These are phyloP conservation scores for Tridacna crocea DNA, from an alignment of 2,888 invertebrate species.

Conservation along the genomic window DNA sequence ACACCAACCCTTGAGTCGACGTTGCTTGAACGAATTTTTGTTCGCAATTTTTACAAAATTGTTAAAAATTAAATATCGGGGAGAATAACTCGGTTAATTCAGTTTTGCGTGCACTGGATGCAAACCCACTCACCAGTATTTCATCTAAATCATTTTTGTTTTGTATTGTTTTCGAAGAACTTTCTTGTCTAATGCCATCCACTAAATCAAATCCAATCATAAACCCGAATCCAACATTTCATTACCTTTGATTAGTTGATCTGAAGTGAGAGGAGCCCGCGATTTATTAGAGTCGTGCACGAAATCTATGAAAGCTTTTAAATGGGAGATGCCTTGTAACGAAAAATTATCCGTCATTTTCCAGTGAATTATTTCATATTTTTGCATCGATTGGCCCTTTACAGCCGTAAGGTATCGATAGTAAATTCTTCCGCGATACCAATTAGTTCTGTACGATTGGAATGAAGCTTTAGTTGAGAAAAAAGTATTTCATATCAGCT, in stretches of 20 bases:
- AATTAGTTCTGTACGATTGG: not conserved
- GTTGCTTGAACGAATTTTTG: too few species aligned
- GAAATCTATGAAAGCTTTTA: constrained; percentile 54
- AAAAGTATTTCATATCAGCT: too few species aligned
- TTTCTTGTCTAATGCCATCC: not conserved
- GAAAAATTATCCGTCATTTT: constrained; percentile 55
- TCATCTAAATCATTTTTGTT: constrained; percentile 8
- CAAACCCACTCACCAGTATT: not conserved
- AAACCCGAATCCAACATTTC: constrained; percentile 50
- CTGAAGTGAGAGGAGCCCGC: constrained; percentile 23
- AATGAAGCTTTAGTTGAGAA: not conserved
- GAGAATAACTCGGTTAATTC: too few species aligned
- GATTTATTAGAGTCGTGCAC: constrained; percentile 53
- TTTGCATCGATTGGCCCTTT: constrained; percentile 20
- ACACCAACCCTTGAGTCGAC: too few species aligned
- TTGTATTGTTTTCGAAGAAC: constrained; percentile 8
- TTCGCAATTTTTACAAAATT: too few species aligned
- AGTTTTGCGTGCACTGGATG: not conserved
- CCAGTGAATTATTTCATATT: constrained; percentile 53
- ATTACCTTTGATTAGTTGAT: constrained; percentile 53
- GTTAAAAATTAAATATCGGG: too few species aligned
- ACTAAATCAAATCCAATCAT: constrained; percentile 52
- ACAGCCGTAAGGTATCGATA: not conserved
- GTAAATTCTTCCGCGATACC: too few species aligned
- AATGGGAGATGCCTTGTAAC: constrained; percentile 35